Evolutionary conservation across 92 coral and sea anemone species (phyloP), one percentile per base, ranked within the genome.

Genomic region (Parazoanthus atlanticus): DNA sequence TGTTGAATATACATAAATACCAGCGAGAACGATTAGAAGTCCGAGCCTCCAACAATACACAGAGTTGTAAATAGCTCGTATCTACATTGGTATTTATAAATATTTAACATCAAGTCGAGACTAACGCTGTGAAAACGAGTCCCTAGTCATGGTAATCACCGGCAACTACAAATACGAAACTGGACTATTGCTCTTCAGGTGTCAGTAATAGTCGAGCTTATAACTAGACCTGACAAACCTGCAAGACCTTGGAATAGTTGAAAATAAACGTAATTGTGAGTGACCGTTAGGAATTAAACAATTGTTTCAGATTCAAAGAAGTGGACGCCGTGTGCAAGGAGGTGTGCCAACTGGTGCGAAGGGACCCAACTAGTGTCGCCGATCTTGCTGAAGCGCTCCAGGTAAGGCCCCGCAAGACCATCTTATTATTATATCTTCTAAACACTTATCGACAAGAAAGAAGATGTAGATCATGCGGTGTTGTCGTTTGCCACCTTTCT

Each of bases 331-430:
- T 97, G 15, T 95, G 92, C 31, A 92, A 91, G 72, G 99, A 97
- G 71, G 95, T 94, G 26, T 90, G 95, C 58, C 95, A 93, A 1
- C 88, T 97, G 11, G 98, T 97, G 54, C 91, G 93, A 52, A 84
- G 88, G 66, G 90, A 97, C 86, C 98, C 99, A 38, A 93, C 97
- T 5, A 92, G 94, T 31, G 99, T 97, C 7, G 88, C 98, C 28
- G 94, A 94, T 76, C 80, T 97, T 19, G 97, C 98, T 1, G 99
- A 94, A 38, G 99, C 99, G 11, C 84, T 97, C 29, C 98, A 94
- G 96, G 99, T 97, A 61, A 29, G 90, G 58, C 74, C 19, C 8
- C 25, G 26, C 17, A 76, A 46, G 21, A 31, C 16, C 49, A 46
- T 46, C 43, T 40, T 40, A 4, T 36, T 40, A 4, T 40, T 47